Conservation (phyloP, 2,113 vertebrate species). For the Cyanoderma ruficeps region DNA sequence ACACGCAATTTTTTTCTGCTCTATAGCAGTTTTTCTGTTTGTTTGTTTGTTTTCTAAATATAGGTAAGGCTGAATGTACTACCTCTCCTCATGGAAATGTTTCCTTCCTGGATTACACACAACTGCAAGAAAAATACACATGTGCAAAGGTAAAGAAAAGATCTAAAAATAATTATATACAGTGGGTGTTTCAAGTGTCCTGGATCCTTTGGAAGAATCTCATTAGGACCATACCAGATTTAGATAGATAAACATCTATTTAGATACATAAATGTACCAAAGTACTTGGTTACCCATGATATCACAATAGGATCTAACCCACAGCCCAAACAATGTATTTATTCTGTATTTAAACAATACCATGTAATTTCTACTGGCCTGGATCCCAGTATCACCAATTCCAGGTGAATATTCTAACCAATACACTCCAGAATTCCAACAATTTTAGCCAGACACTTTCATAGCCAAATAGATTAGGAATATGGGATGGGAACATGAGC, state of each 20-base stretch:
- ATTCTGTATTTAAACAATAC: background rate
- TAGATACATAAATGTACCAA: background rate
- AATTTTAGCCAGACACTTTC: background rate
- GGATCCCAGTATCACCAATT: background rate
- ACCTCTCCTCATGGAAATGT: background rate
- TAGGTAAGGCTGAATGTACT: background rate
- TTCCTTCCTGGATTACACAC: background rate
- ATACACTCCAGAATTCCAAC: background rate
- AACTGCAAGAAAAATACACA: background rate
- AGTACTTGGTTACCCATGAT: background rate
- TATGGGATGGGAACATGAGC: rapidly evolving
- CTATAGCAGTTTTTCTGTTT: rapidly evolving
- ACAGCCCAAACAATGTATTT: background rate
- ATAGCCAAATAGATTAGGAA: background rate
- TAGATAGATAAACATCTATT: background rate
- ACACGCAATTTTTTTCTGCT: background rate
- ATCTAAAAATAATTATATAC: background rate
- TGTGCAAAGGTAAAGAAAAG: background rate
- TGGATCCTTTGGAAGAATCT: background rate
- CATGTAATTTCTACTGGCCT: background rate
- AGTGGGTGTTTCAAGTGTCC: background rate
- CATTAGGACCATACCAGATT: background rate
- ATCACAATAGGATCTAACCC: background rate
- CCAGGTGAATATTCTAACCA: background rate
- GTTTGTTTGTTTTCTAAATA: background rate